Percentiles rank a stretch among this genome's conserved stretches.
phyloP scores from a whole-genome alignment of 2,888 invertebrate genomes.

The Hecatera dysodea region DNA sequence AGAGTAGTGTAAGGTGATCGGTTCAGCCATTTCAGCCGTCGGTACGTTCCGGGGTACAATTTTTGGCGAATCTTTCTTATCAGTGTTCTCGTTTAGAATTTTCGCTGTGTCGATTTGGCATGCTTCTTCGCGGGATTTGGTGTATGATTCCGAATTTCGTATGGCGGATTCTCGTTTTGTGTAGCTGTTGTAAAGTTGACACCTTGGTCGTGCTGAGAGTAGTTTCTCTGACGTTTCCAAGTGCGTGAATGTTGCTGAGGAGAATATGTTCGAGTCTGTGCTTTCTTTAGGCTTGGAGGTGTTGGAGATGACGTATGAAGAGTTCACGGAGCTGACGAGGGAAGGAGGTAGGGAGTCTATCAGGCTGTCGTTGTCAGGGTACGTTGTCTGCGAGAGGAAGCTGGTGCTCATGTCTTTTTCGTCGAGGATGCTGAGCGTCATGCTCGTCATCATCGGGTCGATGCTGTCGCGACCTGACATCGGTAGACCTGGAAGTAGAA shows the following conservation, averaged over 20 bases:
- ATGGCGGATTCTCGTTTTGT: slow-evolving; percentile 80
- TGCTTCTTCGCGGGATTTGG: slow-evolving; percentile 84
- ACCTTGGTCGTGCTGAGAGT: slow-evolving; percentile 82
- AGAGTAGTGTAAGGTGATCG: slow-evolving; percentile 85
- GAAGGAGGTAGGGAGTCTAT: slow-evolving; percentile 88
- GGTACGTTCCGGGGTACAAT: slow-evolving; percentile 43
- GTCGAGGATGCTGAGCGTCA: slow-evolving; percentile 88
- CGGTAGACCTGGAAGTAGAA: slow-evolving; percentile 76
- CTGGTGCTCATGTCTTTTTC: slow-evolving; percentile 90
- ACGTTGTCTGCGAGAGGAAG: slow-evolving; percentile 88
- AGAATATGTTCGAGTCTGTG: slow-evolving; percentile 84
- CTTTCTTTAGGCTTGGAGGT: slow-evolving; percentile 76
- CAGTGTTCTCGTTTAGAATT: slow-evolving; percentile 83
- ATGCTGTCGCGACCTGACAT: slow-evolving; percentile 83
- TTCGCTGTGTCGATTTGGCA: slow-evolving; percentile 84
- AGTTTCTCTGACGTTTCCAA: slow-evolving; percentile 85
- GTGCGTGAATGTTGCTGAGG: slow-evolving; percentile 86
- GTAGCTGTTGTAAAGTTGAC: slow-evolving; percentile 80
- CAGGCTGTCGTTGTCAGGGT: slow-evolving; percentile 87
- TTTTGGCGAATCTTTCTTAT: slow-evolving; percentile 79
- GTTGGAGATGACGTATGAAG: slow-evolving; percentile 83
- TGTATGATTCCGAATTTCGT: slow-evolving; percentile 84
- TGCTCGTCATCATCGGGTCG: slow-evolving; percentile 88
- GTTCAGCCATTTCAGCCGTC: slow-evolving; percentile 80
- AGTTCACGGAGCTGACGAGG: slow-evolving; percentile 87